These are phyloP conservation scores for Leptinotarsa texana DNA, from an alignment of 1,140 invertebrate genomes.

Conservation along the genomic window DNA sequence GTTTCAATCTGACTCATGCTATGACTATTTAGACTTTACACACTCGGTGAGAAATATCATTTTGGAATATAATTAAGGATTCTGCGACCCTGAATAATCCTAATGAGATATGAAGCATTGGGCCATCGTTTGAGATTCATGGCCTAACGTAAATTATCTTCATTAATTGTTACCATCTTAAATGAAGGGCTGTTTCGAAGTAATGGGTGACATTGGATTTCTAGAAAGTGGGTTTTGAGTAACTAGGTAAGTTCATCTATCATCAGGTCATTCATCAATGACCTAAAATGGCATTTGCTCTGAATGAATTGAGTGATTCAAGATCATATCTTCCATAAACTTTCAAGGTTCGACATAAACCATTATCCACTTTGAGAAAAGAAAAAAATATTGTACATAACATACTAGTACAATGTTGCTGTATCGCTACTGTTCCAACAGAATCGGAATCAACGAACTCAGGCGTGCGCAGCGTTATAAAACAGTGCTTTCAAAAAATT, in stretches of 20 bases:
- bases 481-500: no score
- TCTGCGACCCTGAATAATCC: neutral
- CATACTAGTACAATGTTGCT: no score
- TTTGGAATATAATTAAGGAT: neutral
- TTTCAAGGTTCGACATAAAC: no score
- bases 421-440: no score
- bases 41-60: neutral
- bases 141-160: neutral
- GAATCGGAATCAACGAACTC: no score
- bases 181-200: neutral
- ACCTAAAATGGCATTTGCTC: no score
- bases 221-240: neutral
- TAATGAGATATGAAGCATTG: neutral
- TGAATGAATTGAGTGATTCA: no score
- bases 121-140: neutral
- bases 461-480: no score
- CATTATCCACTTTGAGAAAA: no score
- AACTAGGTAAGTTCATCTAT: constrained; percentile 6
- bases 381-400: no score
- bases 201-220: neutral
- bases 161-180: neutral
- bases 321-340: no score
- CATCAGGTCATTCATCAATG: no score
- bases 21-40: neutral
- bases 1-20: neutral